Conservation (phyloP, 2,113 vertebrate species). For the Brachyistius frenatus region DNA sequence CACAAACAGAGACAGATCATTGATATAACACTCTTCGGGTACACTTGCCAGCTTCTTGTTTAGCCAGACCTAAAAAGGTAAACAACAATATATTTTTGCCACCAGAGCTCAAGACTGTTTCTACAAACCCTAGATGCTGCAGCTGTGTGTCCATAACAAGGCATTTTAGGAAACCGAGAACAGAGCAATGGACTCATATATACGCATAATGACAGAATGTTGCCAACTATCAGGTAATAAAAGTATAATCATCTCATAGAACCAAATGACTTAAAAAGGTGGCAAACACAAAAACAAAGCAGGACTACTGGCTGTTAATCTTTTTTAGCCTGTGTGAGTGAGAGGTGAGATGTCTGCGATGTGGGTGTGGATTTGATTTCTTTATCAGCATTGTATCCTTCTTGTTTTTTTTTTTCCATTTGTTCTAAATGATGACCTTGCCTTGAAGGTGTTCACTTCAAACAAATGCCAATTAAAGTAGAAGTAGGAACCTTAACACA, state of each 20-base stretch:
- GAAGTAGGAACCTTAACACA: slow-evolving; percentile 63
- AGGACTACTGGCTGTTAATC: slow-evolving; percentile 59
- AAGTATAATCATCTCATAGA: slow-evolving; percentile 47
- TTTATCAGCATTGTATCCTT: slow-evolving; percentile 44
- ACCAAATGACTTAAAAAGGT: slow-evolving; percentile 56
- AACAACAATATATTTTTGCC: slow-evolving; percentile 58
- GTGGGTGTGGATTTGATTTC: slow-evolving; percentile 23
- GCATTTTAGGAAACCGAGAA: slow-evolving; percentile 24
- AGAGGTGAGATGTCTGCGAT: slow-evolving; percentile 32
- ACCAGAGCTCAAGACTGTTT: slow-evolving; percentile 83
- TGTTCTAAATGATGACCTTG: slow-evolving; percentile 61
- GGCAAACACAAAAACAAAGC: slow-evolving; percentile 47
- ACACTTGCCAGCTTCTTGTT: slow-evolving; percentile 43
- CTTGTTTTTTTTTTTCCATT: slow-evolving; percentile 52
- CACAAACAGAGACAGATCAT: slow-evolving; percentile 35
- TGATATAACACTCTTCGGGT: slow-evolving; percentile 14
- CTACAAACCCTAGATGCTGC: slow-evolving; percentile 82
- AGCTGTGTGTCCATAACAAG: slow-evolving; percentile 58
- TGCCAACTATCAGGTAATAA: slow-evolving; percentile 62
- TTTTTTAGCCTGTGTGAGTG: slow-evolving; percentile 37
- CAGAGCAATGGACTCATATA: slow-evolving; percentile 32
- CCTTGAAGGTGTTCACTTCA: slow-evolving; percentile 76
- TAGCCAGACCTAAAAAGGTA: slow-evolving; percentile 40
- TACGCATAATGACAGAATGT: slow-evolving; percentile 45
- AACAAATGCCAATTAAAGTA: slow-evolving; percentile 50